These are phyloP conservation scores for Perca fluviatilis DNA, from an alignment of 2,113 vertebrate genomes.

Conservation along the genomic window DNA sequence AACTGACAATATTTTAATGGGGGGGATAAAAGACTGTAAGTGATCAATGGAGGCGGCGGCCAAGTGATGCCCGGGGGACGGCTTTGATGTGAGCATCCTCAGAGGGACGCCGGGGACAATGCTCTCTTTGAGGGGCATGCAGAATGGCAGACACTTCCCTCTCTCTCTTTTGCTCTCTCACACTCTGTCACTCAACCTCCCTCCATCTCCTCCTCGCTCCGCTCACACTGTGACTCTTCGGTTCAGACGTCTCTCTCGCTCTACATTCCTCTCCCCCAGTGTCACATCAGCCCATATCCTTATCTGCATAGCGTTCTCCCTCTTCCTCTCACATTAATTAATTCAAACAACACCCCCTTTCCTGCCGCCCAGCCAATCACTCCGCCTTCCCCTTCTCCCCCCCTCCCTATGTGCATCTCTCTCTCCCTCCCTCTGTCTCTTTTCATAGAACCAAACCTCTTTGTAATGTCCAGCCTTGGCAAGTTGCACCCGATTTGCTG, in stretches of 20 bases:
- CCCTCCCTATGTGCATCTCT: constrained; percentile 62
- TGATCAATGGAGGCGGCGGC: constrained; percentile 90
- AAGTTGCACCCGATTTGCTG: constrained; percentile 85
- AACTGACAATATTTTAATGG: constrained; percentile 89
- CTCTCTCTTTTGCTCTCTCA: constrained; percentile 52
- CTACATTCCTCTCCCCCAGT: constrained; percentile 47
- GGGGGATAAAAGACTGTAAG: constrained; percentile 88
- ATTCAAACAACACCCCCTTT: constrained; percentile 83
- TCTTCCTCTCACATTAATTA: constrained; percentile 80
- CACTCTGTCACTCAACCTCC: constrained; percentile 52
- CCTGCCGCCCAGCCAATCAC: constrained; percentile 80
- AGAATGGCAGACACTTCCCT: constrained; percentile 82
- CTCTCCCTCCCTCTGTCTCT: constrained; percentile 81
- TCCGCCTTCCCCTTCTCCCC: constrained; percentile 70
- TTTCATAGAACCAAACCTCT: constrained; percentile 83
- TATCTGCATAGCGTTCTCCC: constrained; percentile 71
- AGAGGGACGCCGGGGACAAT: constrained; percentile 86
- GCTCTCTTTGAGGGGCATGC: constrained; percentile 84
- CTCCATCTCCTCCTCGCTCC: constrained; percentile 28
- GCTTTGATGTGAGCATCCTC: constrained; percentile 90
- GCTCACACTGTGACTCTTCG: constrained; percentile 31
- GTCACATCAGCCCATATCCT: constrained; percentile 72
- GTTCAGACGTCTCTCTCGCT: constrained; percentile 36
- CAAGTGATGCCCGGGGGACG: constrained; percentile 87
- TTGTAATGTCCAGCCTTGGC: constrained; percentile 85